Percentiles rank a stretch among this genome's conserved stretches.
Conservation (phyloP, 2,797 vertebrate genomes). For the Synaphobranchus kaupii region DNA sequence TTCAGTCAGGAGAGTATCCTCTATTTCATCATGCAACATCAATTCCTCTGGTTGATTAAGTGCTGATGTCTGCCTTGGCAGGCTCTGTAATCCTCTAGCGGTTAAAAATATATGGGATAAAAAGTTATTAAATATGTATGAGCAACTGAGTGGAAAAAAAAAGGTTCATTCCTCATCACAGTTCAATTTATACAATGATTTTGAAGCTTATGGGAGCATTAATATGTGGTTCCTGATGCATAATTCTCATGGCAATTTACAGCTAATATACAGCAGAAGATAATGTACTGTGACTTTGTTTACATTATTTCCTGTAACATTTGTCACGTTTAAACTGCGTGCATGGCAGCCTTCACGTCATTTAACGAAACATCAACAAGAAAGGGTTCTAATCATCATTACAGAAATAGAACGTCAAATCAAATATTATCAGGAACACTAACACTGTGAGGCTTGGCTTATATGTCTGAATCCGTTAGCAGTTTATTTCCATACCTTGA, state of each 20-base stretch:
- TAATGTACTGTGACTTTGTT: background rate
- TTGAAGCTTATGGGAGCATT: background rate
- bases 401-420: slow-evolving; percentile 22
- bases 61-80: background rate
- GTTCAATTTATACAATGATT: background rate
- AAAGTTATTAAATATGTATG: background rate
- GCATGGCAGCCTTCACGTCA: background rate
- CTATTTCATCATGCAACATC: background rate
- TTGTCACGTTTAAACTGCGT: background rate
- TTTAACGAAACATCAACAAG: background rate
- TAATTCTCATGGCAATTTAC: background rate
- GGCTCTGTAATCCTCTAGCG: background rate
- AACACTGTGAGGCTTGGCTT: slow-evolving; percentile 13
- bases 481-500: slow-evolving; percentile 14
- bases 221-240: background rate
- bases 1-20: background rate
- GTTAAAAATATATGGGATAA: background rate
- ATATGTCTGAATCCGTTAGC: slow-evolving; percentile 12
- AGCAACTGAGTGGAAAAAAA: background rate
- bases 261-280: background rate
- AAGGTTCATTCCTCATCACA: background rate
- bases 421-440: background rate
- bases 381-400: slow-evolving; percentile 10
- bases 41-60: background rate
- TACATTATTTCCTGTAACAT: background rate